These are phyloP conservation scores for Rynchops niger DNA, from an alignment of 2,113 vertebrate species.

Conservation along the genomic window DNA sequence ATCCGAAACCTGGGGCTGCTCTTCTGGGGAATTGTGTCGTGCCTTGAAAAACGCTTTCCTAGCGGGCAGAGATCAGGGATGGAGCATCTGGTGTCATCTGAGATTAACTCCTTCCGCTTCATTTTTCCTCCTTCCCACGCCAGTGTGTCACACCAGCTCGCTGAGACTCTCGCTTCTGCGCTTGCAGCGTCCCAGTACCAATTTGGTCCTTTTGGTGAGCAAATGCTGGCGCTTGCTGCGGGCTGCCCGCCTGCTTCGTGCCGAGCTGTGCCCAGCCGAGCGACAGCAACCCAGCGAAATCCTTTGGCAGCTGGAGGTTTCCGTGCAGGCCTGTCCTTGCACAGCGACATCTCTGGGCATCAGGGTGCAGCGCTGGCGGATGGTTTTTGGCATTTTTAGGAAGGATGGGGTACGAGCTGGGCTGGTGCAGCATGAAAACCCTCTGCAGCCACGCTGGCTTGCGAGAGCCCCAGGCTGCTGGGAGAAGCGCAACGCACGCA, in stretches of 20 bases:
- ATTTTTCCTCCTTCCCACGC: background rate
- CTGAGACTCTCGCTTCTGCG: background rate
- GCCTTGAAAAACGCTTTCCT: background rate
- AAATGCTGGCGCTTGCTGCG: background rate
- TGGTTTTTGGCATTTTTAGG: background rate
- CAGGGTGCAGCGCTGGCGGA: fast-evolving
- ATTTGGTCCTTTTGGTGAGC: background rate
- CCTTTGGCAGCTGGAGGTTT: background rate
- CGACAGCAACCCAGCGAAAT: fast-evolving
- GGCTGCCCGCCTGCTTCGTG: background rate
- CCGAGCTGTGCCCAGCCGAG: too few relatives aligned
- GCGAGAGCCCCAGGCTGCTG: background rate
- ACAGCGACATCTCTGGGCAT: background rate
- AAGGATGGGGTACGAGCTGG: background rate
- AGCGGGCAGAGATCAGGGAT: background rate
- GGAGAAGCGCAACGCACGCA: fast-evolving
- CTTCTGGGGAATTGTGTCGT: background rate
- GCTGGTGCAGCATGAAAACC: background rate
- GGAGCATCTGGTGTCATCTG: background rate
- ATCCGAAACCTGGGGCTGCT: background rate
- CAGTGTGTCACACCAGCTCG: background rate
- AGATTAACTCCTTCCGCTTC: background rate
- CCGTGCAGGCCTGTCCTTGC: background rate
- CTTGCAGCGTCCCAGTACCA: fast-evolving
- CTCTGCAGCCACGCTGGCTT: background rate